Base-by-base conservation (phyloP, 2,888 invertebrate species). In the Ariolimax columbianus region DNA sequence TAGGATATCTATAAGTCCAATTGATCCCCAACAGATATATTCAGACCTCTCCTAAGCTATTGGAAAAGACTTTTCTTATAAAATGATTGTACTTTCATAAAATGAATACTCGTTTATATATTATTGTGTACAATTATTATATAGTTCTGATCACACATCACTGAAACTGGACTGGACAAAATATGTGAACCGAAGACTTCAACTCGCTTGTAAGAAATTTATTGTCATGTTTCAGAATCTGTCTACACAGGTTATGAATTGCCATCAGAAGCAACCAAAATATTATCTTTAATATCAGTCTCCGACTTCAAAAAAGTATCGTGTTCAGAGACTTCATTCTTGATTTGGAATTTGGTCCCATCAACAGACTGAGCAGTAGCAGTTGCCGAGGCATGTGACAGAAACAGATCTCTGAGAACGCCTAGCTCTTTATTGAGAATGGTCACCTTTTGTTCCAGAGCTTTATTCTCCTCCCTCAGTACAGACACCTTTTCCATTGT, bases 401-500 rank as follows among this genome's bases (percentile, higher is more conserved):
- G 85, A 87, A 93, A 96, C 88, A 97, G 95, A 88, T 96, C 96
- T 91, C 96, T 95, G 88, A 97, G 96, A 80, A 98, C 96, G 94
- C 97, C 97, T 90, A 99, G 95, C 94, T 99, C 98, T 88, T 93
- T 93, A 40, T 92, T 97, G 91, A 99, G 96, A 88, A 97, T 96
- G 93, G 98, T 82, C 94, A 98, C 96, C 94, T 97, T 96, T 94
- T 98, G 97, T 92, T 98, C 95, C 92, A 98, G 95, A 87, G 97
- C 96, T 90, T 98, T 97, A 95, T 98, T 98, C 94, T 98, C 98
- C 90, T 97, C 96, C 84, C 97, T 95, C 90, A 98, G 95, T 86
- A 97, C 96, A 93, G 97, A 97, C 84, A 98, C 98, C 94, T 98
- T 97, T 94, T 98, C 97, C 94, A 98, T 98, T 0, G 98, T 98